Base-by-base conservation (phyloP, 2,797 vertebrate species). In the Danio choprae region DNA sequence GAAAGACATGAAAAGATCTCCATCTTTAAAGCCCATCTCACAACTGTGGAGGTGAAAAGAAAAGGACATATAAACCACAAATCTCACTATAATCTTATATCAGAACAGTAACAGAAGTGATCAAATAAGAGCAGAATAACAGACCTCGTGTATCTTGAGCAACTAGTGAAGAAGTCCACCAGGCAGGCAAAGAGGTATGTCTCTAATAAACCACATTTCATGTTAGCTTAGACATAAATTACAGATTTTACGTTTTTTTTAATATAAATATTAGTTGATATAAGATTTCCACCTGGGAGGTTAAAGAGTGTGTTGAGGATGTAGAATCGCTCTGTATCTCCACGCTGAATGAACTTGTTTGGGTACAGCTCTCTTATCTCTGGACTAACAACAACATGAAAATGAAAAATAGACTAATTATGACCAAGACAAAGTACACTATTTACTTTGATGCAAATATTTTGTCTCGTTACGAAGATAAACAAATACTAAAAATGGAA, bases 281-380 rank as follows among this genome's bases (percentile, higher is more conserved):
- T 0, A 62, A 74, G 22, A 50, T 62, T 41, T 83, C 83, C 90
- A 99, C 97, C 97, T 87, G 97, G 97, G n/a, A 99, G 92, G 88
- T 99, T 99, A 92, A 99, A 99, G 36, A 99, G 94, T 0, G 97
- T 99, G 89, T 99, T 99, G 87, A 99, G 93, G 90, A 99, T 99
- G 88, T 97, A 96, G 94, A 98, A 98, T 78, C 97, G 95, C 9
- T 99, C 97, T 9, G 96, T 98, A 89, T 99, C 97, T 88, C 97
- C 97, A 82, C 97, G 95, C 82, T 99, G 97, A 84, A 98, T 99
- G 83, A 99, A 99, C 90, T 99, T 99, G 91, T 98, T 99, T 81
- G 97, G 96, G 87, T 99, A 99, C 80, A 96, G 93, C 88, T 98
- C 97, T 90, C 97, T 93, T 86, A 92, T 98, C 88, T 98, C 97